Conservation (phyloP, 2,797 vertebrate species). For the Hipposideros larvatus region DNA sequence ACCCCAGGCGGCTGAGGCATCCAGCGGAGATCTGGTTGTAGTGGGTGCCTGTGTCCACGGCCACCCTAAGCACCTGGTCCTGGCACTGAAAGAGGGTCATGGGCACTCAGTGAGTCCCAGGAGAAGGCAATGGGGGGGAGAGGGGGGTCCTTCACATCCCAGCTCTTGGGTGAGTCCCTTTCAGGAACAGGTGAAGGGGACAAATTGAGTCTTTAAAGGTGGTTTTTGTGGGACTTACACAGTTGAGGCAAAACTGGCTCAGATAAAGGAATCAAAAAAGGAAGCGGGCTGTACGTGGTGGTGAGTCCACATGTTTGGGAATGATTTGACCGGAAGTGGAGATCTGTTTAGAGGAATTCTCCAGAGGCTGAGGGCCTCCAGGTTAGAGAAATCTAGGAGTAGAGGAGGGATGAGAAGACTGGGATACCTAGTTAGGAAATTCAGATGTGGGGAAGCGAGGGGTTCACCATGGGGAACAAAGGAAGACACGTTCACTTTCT, state of each 20-base stretch:
- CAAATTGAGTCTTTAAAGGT: background rate
- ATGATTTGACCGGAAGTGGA: background rate
- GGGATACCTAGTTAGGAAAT: background rate
- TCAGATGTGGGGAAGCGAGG: background rate
- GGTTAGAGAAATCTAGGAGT: background rate
- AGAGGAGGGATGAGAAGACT: background rate
- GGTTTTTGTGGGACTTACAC: background rate
- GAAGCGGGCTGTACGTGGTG: background rate
- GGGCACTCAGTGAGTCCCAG: background rate
- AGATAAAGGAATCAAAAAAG: background rate
- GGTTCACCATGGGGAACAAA: background rate
- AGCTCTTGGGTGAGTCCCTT: background rate
- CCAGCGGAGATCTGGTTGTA: slow-evolving; percentile 93
- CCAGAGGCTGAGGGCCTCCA: background rate
- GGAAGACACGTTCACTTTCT: background rate
- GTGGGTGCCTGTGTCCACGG: slow-evolving; percentile 93
- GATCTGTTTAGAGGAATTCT: background rate
- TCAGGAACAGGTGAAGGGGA: background rate
- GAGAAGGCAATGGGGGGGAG: background rate
- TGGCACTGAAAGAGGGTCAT: slow-evolving; percentile 89
- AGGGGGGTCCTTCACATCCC: background rate
- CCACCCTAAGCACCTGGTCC: slow-evolving; percentile 91
- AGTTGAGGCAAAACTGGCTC: background rate
- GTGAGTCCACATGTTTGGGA: background rate
- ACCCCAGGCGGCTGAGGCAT: slow-evolving; percentile 95